phyloP scores from a whole-genome alignment of 1,140 invertebrate species.

The Portunus trituberculatus region DNA sequence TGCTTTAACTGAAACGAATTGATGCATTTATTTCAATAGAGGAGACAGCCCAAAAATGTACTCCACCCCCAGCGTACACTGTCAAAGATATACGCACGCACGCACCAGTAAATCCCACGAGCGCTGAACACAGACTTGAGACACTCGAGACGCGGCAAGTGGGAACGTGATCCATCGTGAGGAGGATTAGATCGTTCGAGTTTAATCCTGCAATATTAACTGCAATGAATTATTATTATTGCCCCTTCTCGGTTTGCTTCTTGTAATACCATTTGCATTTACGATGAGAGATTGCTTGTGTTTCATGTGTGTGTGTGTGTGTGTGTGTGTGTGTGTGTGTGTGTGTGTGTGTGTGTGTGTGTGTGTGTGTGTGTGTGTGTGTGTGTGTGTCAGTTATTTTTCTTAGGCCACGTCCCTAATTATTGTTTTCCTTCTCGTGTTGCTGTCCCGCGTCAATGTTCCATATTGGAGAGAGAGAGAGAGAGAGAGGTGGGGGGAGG shows the following conservation, averaged over 20 bases:
- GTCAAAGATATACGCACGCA: background rate
- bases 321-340: no score
- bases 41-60: slow-evolving; percentile 5
- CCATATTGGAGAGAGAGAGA: no score
- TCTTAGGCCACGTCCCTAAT: no score
- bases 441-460: no score
- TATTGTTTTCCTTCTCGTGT: no score
- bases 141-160: background rate
- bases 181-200: background rate
- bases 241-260: background rate
- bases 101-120: background rate
- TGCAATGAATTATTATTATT: background rate
- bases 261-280: no score
- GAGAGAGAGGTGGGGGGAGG: no score
- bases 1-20: background rate
- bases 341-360: no score
- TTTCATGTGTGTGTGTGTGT: no score
- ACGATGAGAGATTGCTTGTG: no score
- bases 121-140: background rate
- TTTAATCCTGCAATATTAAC: background rate
- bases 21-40: background rate
- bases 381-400: no score
- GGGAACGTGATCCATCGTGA: background rate
- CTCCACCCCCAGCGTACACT: background rate
- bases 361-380: no score